Base-by-base conservation (phyloP, 1,140 invertebrate genomes). In the Zaprionus camerounensis region DNA sequence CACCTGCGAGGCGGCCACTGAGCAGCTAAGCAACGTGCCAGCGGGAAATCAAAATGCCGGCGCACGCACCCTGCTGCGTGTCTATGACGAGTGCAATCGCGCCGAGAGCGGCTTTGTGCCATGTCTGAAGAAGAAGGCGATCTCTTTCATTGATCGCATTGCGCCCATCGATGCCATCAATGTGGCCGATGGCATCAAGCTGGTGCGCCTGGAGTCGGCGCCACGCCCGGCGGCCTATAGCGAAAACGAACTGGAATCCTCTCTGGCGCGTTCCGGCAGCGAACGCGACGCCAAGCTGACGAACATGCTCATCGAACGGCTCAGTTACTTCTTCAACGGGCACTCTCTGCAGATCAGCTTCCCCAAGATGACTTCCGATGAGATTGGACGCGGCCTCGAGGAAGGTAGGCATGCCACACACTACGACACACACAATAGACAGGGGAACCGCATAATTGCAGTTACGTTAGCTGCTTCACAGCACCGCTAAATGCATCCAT, bases 61-160 rank as follows among this genome's bases (percentile, higher is more conserved):
- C 34, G 91, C 95, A 76, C 93, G 94, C 55, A 94, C 94, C 56
- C 78, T 94, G 15, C 90, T 94, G 53, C 94, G 94, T 82, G 93
- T 95, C 63, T 95, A 95, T 76, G 95, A 96, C 76, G 95, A 96
- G 71, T 95, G 95, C 80, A 93, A 93, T 61, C 93, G 93, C 67
- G 83, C 94, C 1, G 94, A 94, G 59, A 93, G 93, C 26, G 95
- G 95, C 13, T 93, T 97, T 28, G 93, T 95, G 11, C 94, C 95
- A 15, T 97, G 96, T 87, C 92, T 97, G n/a, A 96, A 97, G 93
- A 96, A 96, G 91, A 97, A 96, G 83, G 96, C 96, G 0, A 95
- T 97, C 65, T 93, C 95, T 1, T 96, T 96, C 81, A 95, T 97
- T 65, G 96, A 96, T 70, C 93, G 96, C 49, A 93, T 96, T 7